Evolutionary conservation across 2,888 invertebrate species (phyloP), one percentile per base, ranked within the genome.

Genomic region (Priocnemis perturbator): DNA sequence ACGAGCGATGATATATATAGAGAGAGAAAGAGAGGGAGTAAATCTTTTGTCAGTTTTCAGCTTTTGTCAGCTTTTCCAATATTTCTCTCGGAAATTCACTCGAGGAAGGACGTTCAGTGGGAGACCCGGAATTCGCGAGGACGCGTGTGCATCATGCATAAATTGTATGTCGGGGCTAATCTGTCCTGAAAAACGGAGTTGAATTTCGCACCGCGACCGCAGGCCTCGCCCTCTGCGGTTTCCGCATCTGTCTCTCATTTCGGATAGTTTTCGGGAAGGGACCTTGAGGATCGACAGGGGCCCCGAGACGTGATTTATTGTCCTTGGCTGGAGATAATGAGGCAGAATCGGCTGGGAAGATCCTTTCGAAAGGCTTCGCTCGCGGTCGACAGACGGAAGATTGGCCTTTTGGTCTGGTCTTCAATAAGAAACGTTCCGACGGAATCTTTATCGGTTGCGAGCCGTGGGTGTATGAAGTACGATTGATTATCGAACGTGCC

Each of bases 271-370:
- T 64, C 66, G 67, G 69, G 58, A 77, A 64, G 14, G 59, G 74
- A 74, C 80, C 81, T 80, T 81, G 79, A 70, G 50, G 50, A 11
- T 37, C 37, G 66, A 37, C 72, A 56, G 67, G 61, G 77, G 67
- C 65, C 65, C 68, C 64, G 69, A 58, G 21, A 73, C 77, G 68
- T 79, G 79, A 83, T 82, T 80, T 81, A 80, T 79, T 78, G 76
- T 73, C 78, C 77, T 82, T 78, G 81, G 74, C 60, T 56, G 68
- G 37, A 78, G 71, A 74, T 79, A 79, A 79, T 79, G 74, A 79
- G 73, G 71, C 66, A 77, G 71, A 80, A 80, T 77, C 73, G 69
- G 77, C 64, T 64, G 67, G 64, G 68, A 78, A 71, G 73, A 71
- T 78, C 73, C 78, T 75, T 80, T 75, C 73, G 74, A 80, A 76